Evolutionary conservation across 2,888 invertebrate genomes (phyloP).

Genomic region (Alitta virens): DNA sequence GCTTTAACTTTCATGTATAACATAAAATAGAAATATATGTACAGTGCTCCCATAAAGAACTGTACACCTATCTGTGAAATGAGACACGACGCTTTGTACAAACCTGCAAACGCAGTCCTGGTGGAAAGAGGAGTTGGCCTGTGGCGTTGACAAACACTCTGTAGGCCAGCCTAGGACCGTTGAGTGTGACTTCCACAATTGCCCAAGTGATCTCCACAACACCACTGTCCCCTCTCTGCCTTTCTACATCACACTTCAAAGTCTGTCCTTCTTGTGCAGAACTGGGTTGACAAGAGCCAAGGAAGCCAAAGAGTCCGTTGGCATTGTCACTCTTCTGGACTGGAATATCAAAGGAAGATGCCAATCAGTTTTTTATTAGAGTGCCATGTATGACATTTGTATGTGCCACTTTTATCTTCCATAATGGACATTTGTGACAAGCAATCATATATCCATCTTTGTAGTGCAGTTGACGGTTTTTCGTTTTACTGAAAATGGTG

Average conservation of each 20-base stretch:
- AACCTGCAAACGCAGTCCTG: constrained; percentile 47
- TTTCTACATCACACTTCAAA: constrained; percentile 39
- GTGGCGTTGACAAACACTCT: constrained; percentile 42
- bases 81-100: too few species aligned
- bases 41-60: too few species aligned
- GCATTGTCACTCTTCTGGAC: constrained; percentile 56
- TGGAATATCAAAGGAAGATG: constrained; percentile 22
- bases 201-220: constrained; percentile 45
- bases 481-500: too few species aligned
- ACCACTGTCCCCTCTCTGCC: constrained; percentile 46
- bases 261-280: constrained; percentile 33
- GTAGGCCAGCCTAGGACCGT: constrained; percentile 12
- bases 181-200: too few species aligned
- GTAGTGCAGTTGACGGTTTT: too few species aligned
- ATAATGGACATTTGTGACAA: too few species aligned
- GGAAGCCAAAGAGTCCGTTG: constrained; percentile 52
- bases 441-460: too few species aligned
- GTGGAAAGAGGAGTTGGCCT: constrained; percentile 41
- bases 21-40: too few species aligned
- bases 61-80: too few species aligned
- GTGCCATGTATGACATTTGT: too few species aligned
- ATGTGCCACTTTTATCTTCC: too few species aligned
- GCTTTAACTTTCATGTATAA: too few species aligned
- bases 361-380: neutral
- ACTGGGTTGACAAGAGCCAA: constrained; percentile 34